Base-by-base conservation (phyloP, 2,888 invertebrate genomes). In the Dendrolimus houi region DNA sequence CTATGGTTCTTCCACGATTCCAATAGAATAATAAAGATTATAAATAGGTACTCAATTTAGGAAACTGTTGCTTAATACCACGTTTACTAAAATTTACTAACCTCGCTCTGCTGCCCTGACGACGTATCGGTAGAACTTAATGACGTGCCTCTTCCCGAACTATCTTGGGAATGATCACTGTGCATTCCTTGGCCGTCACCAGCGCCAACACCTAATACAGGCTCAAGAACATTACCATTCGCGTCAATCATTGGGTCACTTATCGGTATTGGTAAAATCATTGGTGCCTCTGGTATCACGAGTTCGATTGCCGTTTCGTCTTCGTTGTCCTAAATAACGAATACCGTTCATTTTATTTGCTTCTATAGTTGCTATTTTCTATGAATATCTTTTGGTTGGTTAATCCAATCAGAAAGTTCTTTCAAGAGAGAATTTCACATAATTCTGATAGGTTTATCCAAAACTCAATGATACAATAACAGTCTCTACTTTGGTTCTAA, bases 141-240 rank as follows among this genome's bases (percentile, higher is more conserved):
- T 0, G 89, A 85, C 0, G 85, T 80, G 10, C 85, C 90, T 13
- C 77, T 71, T 0, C 89, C 89, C 1, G 90, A 90, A 63, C 87
- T 90, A 60, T 86, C 85, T 59, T 81, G 84, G 2, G 88, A 88
- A 52, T 75, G 72, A 64, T 88, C 85, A 58, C 89, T 89, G 65
- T 90, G 91, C 52, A 91, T 85, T 6, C 91, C 90, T 13, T 81
- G 70, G 0, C 91, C 90, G 58, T 90, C 91, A 0, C 90, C 90
- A 1, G 88, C 89, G 1, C 77, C 76, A 0, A 70, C 69, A 0
- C 77, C 81, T 1, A 78, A 64, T 0, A 65, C 70, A 1, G 73
- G 68, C 42, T 81, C 85, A 47, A 76, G 56, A 1, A 68, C 59
- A 62, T 85, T 85, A 2, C 79, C 83, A 57, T 86, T 85, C 29